A percentile compares a stretch with the other conserved stretches of the same genome.
phyloP scores from a whole-genome alignment of 1,140 invertebrate genomes.

The Drosophila varians region DNA sequence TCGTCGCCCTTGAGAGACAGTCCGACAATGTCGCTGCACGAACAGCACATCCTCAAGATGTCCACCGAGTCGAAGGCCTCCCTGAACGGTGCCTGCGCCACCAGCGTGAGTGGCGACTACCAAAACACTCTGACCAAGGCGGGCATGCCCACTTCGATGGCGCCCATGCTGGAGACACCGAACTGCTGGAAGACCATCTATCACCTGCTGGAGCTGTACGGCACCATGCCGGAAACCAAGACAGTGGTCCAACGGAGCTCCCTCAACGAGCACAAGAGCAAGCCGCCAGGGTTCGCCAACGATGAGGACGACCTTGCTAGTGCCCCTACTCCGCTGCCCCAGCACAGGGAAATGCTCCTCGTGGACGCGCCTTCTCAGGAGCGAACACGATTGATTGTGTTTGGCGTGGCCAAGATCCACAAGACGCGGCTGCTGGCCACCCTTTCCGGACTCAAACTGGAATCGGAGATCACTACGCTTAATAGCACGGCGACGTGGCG shows the following conservation, averaged over 20 bases:
- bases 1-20: conserved; percentile 89
- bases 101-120: conserved; percentile 75
- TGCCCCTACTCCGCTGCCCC: conserved; percentile 84
- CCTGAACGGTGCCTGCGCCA: conserved; percentile 74
- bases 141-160: conserved; percentile 51
- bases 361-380: conserved; percentile 67
- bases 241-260: conserved; percentile 87
- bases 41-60: conserved; percentile 85
- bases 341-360: conserved; percentile 73
- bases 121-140: conserved; percentile 71
- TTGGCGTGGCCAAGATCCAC: conserved; percentile 95
- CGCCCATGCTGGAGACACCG: conserved; percentile 85
- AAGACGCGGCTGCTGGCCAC: conserved; percentile 94
- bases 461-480: conserved; percentile 81
- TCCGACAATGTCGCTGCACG: conserved; percentile 86
- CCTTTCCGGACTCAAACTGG: conserved; percentile 93
- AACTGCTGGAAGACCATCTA: conserved; percentile 98
- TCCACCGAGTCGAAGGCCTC: conserved; percentile 78
- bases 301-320: conserved; percentile 85
- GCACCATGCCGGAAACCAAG: conserved; percentile 96
- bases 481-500: conserved; percentile 82
- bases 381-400: conserved; percentile 85
- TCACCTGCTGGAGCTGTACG: conserved; percentile 95
- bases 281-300: conserved; percentile 59
- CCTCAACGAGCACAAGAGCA: conserved; percentile 65